Base-by-base conservation (phyloP, 2,888 invertebrate species). In the Pseudanteris insignis region DNA sequence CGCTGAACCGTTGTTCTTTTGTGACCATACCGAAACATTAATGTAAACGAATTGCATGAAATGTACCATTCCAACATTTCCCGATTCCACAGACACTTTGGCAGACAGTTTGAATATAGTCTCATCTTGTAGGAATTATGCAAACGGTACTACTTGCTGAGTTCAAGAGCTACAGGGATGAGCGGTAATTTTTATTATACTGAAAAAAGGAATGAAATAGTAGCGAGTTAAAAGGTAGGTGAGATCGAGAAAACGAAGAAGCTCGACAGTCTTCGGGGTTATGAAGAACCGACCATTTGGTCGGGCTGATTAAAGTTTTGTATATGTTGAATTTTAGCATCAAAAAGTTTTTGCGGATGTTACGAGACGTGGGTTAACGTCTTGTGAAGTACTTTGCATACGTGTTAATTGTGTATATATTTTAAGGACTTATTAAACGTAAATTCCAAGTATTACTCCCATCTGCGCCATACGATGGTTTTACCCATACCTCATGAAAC, bases 91-190 rank as follows among this genome's bases (percentile, higher is more conserved):
- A 43, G 28, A 38, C 38, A 54, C 47, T 60, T 48, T 55, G 55
- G 55, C 46, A 62, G 51, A 37, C 51, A 57, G 46, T 30, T 47
- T 30, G 41, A 51, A 51, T 61, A 44, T 55, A 51, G 50, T 55
- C 50, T 50, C 40, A 57, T 62, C 28, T 50, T 54, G 55, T 37
- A 57, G 18, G 47, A 46, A 62, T 62, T 62, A 62, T 62, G 50
- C 55, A 62, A 62, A 62, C 51, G 50, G 34, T 36, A 55, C 36
- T 50, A 12, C 29, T 48, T 50, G 24, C 12, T 11, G 37, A 30
- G 32, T 28, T 12, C 13, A 24, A 25, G n/a, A 43, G 18, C 41
- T 32, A 43, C 13, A 43, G 41, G 48, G 37, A 34, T 8, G 43
- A 34, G 40, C 25, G 36, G 43, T 50, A 58, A 58, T 43, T 50